Percentiles rank a stretch among this genome's conserved stretches.
Evolutionary conservation across 2,888 invertebrate species (phyloP).

Genomic region (Chymomyza caudatula): DNA sequence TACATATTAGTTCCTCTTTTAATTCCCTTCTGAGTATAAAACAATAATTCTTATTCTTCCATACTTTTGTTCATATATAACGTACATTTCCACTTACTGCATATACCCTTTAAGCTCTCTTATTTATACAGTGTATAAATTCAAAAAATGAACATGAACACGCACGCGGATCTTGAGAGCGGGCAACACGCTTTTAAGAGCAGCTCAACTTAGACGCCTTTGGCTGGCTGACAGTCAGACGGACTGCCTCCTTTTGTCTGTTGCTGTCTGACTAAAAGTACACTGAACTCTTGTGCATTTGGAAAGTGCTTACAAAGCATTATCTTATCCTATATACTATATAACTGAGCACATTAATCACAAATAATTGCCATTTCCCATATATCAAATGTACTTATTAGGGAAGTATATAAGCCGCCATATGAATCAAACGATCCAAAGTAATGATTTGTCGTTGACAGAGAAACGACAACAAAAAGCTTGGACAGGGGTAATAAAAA

Average conservation of each 20-base stretch:
- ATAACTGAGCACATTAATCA: slow-evolving; percentile 10
- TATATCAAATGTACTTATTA: background rate
- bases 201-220: background rate
- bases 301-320: background rate
- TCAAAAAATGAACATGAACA: background rate
- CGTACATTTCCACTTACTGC: background rate
- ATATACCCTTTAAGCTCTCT: background rate
- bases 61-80: background rate
- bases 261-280: background rate
- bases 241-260: background rate
- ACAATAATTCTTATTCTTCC: no score
- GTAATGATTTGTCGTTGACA: background rate
- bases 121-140: background rate
- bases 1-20: no score
- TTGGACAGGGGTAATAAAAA: background rate
- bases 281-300: background rate
- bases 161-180: background rate
- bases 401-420: background rate
- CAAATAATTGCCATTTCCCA: slow-evolving; percentile 8
- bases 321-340: background rate
- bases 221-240: background rate
- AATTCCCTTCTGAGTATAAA: no score
- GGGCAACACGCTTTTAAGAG: background rate
- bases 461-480: background rate
- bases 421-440: background rate